Evolutionary conservation across 2,113 vertebrate species (phyloP).

Genomic region (Columba janthina): DNA sequence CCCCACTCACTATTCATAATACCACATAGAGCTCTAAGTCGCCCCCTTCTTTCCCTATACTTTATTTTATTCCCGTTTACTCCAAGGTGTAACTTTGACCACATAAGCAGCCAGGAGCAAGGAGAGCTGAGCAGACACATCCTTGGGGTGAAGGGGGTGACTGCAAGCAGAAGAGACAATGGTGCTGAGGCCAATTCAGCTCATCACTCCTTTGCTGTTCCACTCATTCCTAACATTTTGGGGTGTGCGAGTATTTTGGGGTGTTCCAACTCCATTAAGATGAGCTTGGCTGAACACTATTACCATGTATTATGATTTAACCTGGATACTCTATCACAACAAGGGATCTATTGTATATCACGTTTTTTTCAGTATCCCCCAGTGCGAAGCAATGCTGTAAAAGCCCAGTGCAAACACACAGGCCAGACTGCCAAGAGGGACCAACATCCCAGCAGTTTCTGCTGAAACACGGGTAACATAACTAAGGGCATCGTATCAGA

Average conservation of each 20-base stretch:
- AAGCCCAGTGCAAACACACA: not conserved
- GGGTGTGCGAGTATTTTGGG: not conserved
- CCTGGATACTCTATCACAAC: not conserved
- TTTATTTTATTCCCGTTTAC: not conserved
- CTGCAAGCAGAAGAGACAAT: not conserved
- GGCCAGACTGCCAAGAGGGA: not conserved
- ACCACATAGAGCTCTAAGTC: rapidly evolving
- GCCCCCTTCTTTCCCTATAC: not conserved
- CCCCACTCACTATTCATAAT: rapidly evolving
- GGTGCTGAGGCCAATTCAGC: not conserved
- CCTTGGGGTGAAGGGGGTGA: not conserved
- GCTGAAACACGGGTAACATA: not conserved
- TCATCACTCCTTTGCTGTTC: not conserved
- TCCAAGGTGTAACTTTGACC: not conserved
- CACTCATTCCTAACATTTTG: not conserved
- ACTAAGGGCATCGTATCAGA: not conserved
- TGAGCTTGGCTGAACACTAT: not conserved
- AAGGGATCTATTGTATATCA: rapidly evolving
- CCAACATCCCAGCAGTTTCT: not conserved
- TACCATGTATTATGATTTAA: not conserved
- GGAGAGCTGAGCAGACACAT: not conserved
- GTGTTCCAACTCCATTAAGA: not conserved
- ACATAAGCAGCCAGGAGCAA: not conserved
- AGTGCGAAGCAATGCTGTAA: not conserved
- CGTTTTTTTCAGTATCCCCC: not conserved